Evolutionary conservation across 2,888 invertebrate species (phyloP), one percentile per base, ranked within the genome.

Genomic region (Rhodophaea formosa): DNA sequence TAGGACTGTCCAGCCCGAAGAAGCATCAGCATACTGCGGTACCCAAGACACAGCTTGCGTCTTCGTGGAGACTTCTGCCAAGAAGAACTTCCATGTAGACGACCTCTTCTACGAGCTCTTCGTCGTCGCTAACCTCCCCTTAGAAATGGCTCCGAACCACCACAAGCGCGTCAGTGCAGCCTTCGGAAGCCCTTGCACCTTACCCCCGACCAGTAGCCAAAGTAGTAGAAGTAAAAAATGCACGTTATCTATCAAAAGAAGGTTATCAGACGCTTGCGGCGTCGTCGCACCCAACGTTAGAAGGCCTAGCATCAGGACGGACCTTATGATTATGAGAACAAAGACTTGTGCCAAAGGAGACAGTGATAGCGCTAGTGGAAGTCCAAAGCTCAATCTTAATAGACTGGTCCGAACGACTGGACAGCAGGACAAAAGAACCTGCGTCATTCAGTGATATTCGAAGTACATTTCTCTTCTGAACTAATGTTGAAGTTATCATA

Each of bases 111-210:
- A 96, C 80, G 95, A 96, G 69, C 92, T 97, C 10, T 97, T 97
- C 81, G 93, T 95, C 57, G 94, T 96, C 52, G 96, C 96, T 30
- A 96, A 96, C 78, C 84, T 97, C 59, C 97, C 97, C 0, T 85
- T 96, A 70, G 97, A 97, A 89, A 97, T 97, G 97, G 96, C 96
- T 16, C 96, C 96, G 0, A 96, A 96, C 74, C 95, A 96, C 77
- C 97, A 97, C 82, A 95, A 96, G 72, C 93, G 95, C 60, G 95
- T 97, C 46, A 95, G 94, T 70, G 94, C 95, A 12, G 94, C 94
- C 8, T 96, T 96, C 65, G 94, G 96, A 6, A 95, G 95, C 58
- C 96, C 96, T 0, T 95, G 95, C 65, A 95, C 95, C 8, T 77
- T 96, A 64, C 95, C 95, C 1, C 94, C 94, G 0, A 94, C 95